Conservation (phyloP, 2,113 vertebrate species). For the Erythrocercus mccallii region DNA sequence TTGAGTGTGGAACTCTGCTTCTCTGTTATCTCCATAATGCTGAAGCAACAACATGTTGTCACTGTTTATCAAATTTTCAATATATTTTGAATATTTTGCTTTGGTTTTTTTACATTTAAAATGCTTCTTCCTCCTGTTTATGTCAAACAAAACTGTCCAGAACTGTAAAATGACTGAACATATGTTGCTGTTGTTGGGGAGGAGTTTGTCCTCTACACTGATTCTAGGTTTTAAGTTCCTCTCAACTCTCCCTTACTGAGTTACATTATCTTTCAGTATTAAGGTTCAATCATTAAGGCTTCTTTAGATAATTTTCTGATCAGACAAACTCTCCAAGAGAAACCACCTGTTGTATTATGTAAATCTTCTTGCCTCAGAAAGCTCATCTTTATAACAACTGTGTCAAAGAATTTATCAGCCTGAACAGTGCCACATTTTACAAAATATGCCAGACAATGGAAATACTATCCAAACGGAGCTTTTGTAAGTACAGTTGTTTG, state of each 20-base stretch:
- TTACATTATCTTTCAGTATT: background rate
- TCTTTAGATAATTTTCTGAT: background rate
- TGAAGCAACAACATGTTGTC: background rate
- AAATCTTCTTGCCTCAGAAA: background rate
- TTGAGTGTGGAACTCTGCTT: background rate
- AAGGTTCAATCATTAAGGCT: background rate
- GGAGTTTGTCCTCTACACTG: background rate
- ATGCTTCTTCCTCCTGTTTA: background rate
- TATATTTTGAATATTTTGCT: background rate
- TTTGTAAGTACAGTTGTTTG: background rate
- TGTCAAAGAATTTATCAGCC: background rate
- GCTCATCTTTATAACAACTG: background rate
- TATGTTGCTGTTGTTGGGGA: background rate
- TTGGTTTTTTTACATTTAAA: background rate
- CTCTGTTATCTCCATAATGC: background rate
- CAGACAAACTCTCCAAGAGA: background rate
- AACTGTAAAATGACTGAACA: background rate
- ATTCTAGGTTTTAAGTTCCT: background rate
- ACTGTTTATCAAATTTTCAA: background rate
- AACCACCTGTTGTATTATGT: background rate
- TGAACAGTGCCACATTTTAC: background rate
- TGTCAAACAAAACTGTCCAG: background rate
- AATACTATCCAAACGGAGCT: background rate
- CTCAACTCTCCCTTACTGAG: background rate
- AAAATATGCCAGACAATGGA: background rate